Conservation (phyloP, 1,140 invertebrate genomes). For the Nomia melanderi region DNA sequence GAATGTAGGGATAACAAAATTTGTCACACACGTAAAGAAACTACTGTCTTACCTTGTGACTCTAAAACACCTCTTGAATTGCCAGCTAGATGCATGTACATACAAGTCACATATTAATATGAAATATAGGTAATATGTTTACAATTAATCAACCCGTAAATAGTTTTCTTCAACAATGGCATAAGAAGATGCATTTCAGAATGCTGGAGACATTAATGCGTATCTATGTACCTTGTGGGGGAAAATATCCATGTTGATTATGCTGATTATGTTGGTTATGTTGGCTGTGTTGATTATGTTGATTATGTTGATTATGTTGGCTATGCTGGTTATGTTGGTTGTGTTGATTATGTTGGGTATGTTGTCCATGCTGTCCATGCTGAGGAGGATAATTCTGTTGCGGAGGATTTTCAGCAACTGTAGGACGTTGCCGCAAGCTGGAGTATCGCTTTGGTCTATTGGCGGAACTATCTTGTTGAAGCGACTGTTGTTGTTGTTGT, state of each 20-base stretch:
- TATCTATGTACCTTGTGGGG: constrained; percentile 74
- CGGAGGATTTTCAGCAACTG: constrained; percentile 72
- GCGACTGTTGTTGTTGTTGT: constrained; percentile 68
- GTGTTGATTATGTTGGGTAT: constrained; percentile 35
- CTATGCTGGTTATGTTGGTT: constrained; percentile 62
- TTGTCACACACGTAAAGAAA: not conserved
- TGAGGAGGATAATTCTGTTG: constrained; percentile 75
- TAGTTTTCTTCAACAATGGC: not conserved
- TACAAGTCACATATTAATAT: constrained; percentile 66
- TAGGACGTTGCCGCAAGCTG: constrained; percentile 85
- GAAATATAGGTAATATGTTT: constrained; percentile 19
- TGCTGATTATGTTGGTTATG: constrained; percentile 69
- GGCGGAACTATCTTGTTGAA: constrained; percentile 76
- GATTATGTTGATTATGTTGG: constrained; percentile 68
- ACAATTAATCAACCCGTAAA: constrained; percentile 19
- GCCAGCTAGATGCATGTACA: constrained; percentile 77
- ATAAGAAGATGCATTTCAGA: not conserved
- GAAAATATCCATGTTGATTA: constrained; percentile 62
- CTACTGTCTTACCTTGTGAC: constrained; percentile 75
- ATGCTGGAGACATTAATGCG: not conserved
- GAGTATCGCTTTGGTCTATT: constrained; percentile 89
- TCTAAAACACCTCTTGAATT: constrained; percentile 78
- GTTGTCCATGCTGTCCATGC: constrained; percentile 67
- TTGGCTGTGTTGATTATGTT: constrained; percentile 63
- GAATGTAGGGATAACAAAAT: not conserved